phyloP scores from a whole-genome alignment of 2,113 vertebrate genomes.

The Phylloscopus trochiloides region DNA sequence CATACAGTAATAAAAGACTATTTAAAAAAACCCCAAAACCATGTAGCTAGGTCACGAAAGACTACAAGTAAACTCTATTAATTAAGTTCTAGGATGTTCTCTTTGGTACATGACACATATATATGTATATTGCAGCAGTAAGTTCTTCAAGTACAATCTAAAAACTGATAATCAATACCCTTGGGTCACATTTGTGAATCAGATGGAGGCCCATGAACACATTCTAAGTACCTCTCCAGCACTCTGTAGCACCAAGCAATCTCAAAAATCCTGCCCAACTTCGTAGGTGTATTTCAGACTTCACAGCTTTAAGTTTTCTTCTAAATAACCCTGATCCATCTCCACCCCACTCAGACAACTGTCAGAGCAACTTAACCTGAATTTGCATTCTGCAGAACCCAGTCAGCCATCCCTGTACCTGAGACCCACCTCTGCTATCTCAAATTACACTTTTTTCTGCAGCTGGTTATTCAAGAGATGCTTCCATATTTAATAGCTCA shows the following conservation, averaged over 20 bases:
- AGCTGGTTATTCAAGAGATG: background rate
- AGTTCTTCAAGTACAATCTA: background rate
- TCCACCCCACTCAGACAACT: background rate
- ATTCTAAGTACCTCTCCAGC: background rate
- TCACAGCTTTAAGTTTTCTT: background rate
- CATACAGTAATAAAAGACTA: background rate
- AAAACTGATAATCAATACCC: background rate
- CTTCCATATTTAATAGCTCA: background rate
- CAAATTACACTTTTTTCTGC: background rate
- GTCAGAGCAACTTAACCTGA: background rate
- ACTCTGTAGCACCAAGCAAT: background rate
- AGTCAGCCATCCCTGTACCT: background rate
- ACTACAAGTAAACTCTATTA: background rate
- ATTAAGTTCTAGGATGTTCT: background rate
- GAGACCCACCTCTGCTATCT: background rate
- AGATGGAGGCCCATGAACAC: background rate
- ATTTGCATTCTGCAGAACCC: background rate
- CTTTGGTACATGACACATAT: rapidly evolving
- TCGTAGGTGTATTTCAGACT: rapidly evolving
- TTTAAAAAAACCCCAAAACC: rapidly evolving
- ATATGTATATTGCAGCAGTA: background rate
- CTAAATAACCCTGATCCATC: background rate
- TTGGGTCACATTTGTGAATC: background rate
- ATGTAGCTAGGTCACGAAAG: background rate
- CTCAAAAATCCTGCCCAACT: background rate